A percentile compares a stretch with the other conserved stretches of the same genome.
Evolutionary conservation across 2,888 invertebrate genomes (phyloP).

Genomic region (Stenodema calcarata): DNA sequence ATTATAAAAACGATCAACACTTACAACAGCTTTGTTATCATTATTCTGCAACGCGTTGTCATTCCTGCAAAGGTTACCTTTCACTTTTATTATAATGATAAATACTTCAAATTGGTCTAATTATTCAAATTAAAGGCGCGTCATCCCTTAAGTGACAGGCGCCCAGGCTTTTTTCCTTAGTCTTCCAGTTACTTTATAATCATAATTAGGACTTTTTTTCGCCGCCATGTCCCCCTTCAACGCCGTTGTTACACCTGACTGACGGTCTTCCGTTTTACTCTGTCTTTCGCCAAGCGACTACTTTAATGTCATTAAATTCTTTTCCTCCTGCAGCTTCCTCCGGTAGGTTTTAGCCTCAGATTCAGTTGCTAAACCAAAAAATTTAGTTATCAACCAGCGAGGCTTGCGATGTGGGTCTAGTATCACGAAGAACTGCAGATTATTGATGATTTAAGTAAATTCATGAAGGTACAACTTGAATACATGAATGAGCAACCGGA

Average conservation of each 20-base stretch:
- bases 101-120: constrained; percentile 7
- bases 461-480: no score
- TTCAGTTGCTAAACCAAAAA: background rate
- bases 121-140: constrained; percentile 31
- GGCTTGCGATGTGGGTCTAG: no score
- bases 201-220: constrained; percentile 33
- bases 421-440: no score
- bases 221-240: background rate
- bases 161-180: background rate
- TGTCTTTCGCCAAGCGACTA: constrained; percentile 1
- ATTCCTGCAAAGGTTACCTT: background rate
- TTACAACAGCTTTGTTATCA: background rate
- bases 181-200: constrained; percentile 44
- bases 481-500: no score
- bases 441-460: no score
- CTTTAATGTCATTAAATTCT: constrained; percentile 1
- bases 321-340: background rate
- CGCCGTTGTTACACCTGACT: constrained; percentile 15
- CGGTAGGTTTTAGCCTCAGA: background rate
- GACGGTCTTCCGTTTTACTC: background rate
- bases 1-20: background rate
- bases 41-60: background rate
- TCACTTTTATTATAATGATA: constrained; percentile 4
- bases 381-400: background rate
- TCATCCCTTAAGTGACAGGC: constrained; percentile 3